These are phyloP conservation scores for Cygnus olor DNA, from an alignment of 2,797 vertebrate species.

Conservation along the genomic window DNA sequence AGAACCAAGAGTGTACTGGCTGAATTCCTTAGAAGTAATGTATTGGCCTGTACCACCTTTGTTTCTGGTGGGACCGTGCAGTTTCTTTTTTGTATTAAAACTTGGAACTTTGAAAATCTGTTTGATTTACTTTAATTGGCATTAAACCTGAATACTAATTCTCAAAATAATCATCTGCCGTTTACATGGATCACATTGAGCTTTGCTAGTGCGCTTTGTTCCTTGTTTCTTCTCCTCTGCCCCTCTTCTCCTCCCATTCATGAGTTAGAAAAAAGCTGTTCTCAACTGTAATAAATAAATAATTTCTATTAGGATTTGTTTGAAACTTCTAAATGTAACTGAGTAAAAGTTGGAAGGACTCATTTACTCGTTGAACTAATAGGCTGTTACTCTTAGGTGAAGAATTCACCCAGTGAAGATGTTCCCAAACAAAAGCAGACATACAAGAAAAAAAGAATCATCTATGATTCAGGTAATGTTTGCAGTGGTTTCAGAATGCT, in stretches of 20 bases:
- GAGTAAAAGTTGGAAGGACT: neutral
- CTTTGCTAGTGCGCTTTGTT: neutral
- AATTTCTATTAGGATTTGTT: neutral
- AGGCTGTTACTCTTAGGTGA: conserved; percentile 72
- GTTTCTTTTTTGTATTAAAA: neutral
- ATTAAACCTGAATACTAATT: neutral
- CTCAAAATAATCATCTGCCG: neutral
- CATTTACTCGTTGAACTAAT: conserved; percentile 13
- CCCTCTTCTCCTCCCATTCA: fast-evolving
- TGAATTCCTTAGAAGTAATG: neutral
- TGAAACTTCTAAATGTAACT: neutral
- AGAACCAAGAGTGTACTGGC: neutral
- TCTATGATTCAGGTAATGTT: conserved; percentile 85
- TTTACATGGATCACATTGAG: neutral
- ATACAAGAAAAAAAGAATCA: conserved; percentile 83
- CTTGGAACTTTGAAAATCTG: neutral
- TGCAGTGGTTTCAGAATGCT: neutral
- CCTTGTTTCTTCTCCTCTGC: neutral
- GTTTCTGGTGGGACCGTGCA: neutral
- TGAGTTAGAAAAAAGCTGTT: neutral
- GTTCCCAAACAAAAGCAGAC: conserved; percentile 69
- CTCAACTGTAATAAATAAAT: neutral
- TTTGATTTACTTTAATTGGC: neutral
- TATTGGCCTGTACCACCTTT: neutral
- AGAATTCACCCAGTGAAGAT: conserved; percentile 76